Percentiles rank a stretch among this genome's conserved stretches.
phyloP scores from a whole-genome alignment of 2,888 invertebrate species.

The Microchrysa polita region DNA sequence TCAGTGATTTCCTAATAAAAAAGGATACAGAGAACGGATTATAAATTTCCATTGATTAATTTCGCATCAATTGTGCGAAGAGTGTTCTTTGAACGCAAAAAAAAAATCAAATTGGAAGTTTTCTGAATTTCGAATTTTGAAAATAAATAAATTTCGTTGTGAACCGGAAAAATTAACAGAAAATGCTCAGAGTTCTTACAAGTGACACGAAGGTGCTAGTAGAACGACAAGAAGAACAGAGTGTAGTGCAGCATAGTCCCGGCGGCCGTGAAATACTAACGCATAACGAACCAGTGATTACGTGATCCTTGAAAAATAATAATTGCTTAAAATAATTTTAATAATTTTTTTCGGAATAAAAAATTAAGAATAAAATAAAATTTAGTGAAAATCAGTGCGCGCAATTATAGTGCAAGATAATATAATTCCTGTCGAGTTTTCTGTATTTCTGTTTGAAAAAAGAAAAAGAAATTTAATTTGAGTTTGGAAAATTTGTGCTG shows the following conservation, averaged over 20 bases:
- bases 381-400: neutral
- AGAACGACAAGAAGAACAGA: too few relatives aligned
- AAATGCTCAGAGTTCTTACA: conserved; percentile 16
- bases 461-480: too few relatives aligned
- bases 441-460: too few relatives aligned
- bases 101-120: neutral
- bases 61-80: neutral
- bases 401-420: too few relatives aligned
- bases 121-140: neutral
- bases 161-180: conserved; percentile 15
- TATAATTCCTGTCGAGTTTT: too few relatives aligned
- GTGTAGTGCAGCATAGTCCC: neutral
- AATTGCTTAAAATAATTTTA: neutral
- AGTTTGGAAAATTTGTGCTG: too few relatives aligned
- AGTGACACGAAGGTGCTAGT: too few relatives aligned
- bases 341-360: neutral
- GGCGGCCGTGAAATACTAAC: conserved; percentile 8
- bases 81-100: neutral
- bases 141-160: conserved; percentile 5
- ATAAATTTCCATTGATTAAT: too few relatives aligned
- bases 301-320: conserved; percentile 5
- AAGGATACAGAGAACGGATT: neutral
- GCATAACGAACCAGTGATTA: conserved; percentile 2
- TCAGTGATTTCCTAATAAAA: too few relatives aligned
- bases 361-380: neutral